phyloP scores from a whole-genome alignment of 2,888 invertebrate genomes.

The Habroteleia sp. region DNA sequence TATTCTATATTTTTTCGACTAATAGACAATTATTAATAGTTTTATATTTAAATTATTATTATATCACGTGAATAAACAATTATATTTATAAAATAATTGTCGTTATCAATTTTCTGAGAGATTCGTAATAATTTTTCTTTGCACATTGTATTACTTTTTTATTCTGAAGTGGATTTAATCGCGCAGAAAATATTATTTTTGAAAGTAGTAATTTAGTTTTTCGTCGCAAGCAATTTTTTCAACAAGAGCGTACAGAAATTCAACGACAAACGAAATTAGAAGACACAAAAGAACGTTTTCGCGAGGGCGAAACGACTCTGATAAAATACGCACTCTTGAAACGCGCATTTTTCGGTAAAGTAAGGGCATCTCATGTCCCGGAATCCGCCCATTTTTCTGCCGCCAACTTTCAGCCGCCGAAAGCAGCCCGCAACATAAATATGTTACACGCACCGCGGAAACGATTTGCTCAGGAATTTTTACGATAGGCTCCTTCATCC shows the following conservation, averaged over 20 bases:
- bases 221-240: conserved; percentile 55
- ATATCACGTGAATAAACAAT: too few species aligned
- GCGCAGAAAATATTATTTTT: conserved; percentile 26
- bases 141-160: too few species aligned
- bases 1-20: too few species aligned
- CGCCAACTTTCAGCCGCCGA: conserved; percentile 41
- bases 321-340: conserved; percentile 70
- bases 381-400: conserved; percentile 58
- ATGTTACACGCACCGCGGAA: conserved; percentile 49
- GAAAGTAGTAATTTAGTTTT: conserved; percentile 25
- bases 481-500: conserved; percentile 53
- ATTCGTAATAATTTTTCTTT: too few species aligned
- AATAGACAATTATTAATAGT: too few species aligned
- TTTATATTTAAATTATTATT: too few species aligned
- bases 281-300: conserved; percentile 53
- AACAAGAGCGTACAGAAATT: conserved; percentile 68
- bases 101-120: too few species aligned
- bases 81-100: too few species aligned
- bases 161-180: too few species aligned
- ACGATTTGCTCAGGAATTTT: conserved; percentile 61
- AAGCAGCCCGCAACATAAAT: conserved; percentile 57
- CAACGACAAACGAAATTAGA: conserved; percentile 69
- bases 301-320: conserved; percentile 44
- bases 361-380: conserved; percentile 45
- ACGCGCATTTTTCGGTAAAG: conserved; percentile 57